Evolutionary conservation across 2,797 vertebrate genomes (phyloP).

Genomic region (Steatocranus sp.): DNA sequence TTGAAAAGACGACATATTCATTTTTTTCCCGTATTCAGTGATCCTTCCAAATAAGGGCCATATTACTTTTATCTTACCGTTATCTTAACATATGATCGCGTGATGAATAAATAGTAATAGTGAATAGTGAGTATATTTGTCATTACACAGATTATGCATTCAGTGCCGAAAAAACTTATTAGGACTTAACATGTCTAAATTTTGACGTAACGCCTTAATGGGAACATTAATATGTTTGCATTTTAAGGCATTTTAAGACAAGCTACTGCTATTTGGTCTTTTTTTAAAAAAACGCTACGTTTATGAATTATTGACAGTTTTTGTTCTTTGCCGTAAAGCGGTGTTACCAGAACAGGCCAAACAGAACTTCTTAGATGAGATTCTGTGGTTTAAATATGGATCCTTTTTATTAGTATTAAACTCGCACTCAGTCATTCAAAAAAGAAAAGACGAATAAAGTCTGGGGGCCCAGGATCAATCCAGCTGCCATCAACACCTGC

Average conservation of each 20-base stretch:
- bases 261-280: not conserved
- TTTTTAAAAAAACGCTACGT: not conserved
- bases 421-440: not conserved
- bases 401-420: not conserved
- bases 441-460: not conserved
- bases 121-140: not conserved
- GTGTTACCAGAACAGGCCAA: not conserved
- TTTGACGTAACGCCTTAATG: not conserved
- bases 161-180: not conserved
- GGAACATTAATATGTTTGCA: not conserved
- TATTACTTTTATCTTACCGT: not conserved
- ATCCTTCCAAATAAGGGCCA: not conserved
- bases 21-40: not conserved
- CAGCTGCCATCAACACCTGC: constrained; percentile 1
- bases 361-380: not conserved
- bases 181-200: not conserved
- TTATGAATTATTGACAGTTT: not conserved
- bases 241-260: not conserved
- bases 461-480: not conserved
- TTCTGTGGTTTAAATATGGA: not conserved
- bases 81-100: not conserved
- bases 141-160: not conserved
- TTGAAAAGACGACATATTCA: not conserved
- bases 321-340: not conserved
- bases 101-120: not conserved